Base-by-base conservation (phyloP, 2,797 vertebrate species). In the Oophaga sylvatica region DNA sequence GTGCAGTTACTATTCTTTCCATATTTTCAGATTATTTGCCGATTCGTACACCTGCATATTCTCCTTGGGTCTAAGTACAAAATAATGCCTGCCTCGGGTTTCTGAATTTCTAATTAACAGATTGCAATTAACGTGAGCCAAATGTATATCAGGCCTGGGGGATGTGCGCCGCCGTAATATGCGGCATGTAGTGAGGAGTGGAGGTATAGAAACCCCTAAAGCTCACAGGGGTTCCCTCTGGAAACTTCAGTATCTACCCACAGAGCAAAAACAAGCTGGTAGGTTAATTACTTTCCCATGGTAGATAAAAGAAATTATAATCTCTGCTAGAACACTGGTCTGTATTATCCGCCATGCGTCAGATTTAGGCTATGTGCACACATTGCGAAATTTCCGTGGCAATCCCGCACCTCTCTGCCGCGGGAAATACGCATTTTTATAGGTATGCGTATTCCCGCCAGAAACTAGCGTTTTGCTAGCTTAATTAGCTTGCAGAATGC, bases 41-140 rank as follows among this genome's bases (percentile, higher is more conserved):
- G 15, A 59, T 7, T 68, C 67, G 1, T 71, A 71, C 35, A 73
- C 41, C 70, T 73, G 70, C 26, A 45, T 31, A 29, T 73, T 45
- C 68, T 71, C 31, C 68, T 41, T 17, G 68, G 29, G 16, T 41
- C 63, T 11, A 26, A 7, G 22, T 26, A 26, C 22, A 35, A 35
- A 71, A 41, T 41, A 17, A 45, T 22, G 35, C 20, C 35, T 71
- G 31, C 12, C 17, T 73, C 4, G 73, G 48, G 73, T 53, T 76
- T 76, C 20, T 77, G 41, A 48, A 75, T 77, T 77, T 56, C 12
- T 56, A 56, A 77, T 56, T 16, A 77, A 77, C 75, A 77, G 75
- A 77, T 77, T 77, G 75, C 75, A 77, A 77, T 77, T 77, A 77
- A 26, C n/a, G 12, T 7, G 31, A 53, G 22, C 45, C 75, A 77